Conservation (phyloP, 2,113 vertebrate species). For the Daubentonia madagascariensis region DNA sequence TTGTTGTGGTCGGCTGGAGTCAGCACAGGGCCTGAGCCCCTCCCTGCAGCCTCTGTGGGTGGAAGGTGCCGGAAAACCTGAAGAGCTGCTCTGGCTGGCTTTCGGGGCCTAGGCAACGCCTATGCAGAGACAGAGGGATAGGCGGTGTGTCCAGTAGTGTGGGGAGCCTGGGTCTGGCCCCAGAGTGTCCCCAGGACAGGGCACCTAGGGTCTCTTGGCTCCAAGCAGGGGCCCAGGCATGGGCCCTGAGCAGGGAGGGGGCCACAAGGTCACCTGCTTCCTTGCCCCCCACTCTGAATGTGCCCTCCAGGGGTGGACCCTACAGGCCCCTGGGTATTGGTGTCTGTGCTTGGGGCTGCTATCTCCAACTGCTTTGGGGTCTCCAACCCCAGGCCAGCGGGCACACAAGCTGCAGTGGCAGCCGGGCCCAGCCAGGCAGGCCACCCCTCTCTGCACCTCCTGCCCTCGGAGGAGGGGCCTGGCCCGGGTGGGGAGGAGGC, state of each 20-base stretch:
- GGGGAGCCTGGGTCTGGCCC: neutral
- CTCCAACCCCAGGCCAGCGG: too few relatives aligned
- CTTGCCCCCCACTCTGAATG: too few relatives aligned
- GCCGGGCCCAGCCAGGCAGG: neutral
- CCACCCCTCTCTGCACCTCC: neutral
- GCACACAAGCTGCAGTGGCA: neutral
- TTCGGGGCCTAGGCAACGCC: neutral
- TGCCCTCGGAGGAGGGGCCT: neutral
- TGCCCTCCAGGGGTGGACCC: neutral
- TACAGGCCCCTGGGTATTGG: rapidly evolving
- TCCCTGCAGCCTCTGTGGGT: neutral
- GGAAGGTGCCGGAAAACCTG: neutral
- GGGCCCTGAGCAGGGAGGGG: neutral
- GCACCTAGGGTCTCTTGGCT: neutral
- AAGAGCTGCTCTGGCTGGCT: neutral
- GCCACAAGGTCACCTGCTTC: neutral
- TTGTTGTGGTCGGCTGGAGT: neutral
- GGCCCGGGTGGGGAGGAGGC: neutral
- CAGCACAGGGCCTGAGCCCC: neutral
- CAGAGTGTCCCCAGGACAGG: neutral
- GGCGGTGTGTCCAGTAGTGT: neutral
- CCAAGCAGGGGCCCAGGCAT: neutral
- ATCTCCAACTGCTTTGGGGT: neutral
- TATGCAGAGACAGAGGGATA: neutral
- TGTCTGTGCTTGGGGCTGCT: neutral